These are phyloP conservation scores for Coenonympha glycerion DNA, from an alignment of 2,888 invertebrate genomes.

Conservation along the genomic window DNA sequence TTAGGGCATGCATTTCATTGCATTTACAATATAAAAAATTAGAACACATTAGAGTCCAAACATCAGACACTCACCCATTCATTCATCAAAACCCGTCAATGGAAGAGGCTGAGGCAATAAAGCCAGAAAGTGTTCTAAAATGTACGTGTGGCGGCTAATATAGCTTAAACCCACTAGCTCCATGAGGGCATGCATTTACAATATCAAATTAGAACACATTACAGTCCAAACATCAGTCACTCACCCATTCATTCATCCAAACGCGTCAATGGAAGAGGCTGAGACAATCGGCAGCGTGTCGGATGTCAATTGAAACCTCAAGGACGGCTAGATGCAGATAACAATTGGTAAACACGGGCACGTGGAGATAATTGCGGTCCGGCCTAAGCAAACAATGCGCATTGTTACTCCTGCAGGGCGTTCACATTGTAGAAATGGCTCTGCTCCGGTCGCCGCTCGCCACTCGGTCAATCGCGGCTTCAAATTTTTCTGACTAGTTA, in stretches of 20 bases:
- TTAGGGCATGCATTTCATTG: too few species aligned
- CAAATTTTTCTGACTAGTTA: slow-evolving; percentile 1
- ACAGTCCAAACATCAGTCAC: slow-evolving; percentile 13
- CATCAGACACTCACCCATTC: too few species aligned
- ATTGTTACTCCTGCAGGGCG: slow-evolving; percentile 45
- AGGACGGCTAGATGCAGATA: slow-evolving; percentile 63
- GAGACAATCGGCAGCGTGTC: slow-evolving; percentile 23
- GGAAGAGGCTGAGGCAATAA: too few species aligned
- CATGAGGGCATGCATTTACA: too few species aligned
- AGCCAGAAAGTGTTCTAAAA: too few species aligned
- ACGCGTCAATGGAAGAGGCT: slow-evolving; percentile 20
- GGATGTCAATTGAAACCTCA: slow-evolving; percentile 39
- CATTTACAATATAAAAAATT: too few species aligned
- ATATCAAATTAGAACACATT: neutral
- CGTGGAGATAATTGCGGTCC: slow-evolving; percentile 59
- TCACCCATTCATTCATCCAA: slow-evolving; percentile 21
- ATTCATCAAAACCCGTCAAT: too few species aligned
- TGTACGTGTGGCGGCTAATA: too few species aligned
- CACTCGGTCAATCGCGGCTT: slow-evolving; percentile 1
- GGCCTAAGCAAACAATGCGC: slow-evolving; percentile 59
- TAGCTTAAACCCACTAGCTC: too few species aligned
- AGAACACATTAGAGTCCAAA: too few species aligned
- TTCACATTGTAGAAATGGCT: slow-evolving; percentile 31
- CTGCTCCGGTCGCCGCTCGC: slow-evolving; percentile 5
- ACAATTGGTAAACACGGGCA: slow-evolving; percentile 64